Evolutionary conservation across 2,888 invertebrate species (phyloP).

Genomic region (Suillia variegata): DNA sequence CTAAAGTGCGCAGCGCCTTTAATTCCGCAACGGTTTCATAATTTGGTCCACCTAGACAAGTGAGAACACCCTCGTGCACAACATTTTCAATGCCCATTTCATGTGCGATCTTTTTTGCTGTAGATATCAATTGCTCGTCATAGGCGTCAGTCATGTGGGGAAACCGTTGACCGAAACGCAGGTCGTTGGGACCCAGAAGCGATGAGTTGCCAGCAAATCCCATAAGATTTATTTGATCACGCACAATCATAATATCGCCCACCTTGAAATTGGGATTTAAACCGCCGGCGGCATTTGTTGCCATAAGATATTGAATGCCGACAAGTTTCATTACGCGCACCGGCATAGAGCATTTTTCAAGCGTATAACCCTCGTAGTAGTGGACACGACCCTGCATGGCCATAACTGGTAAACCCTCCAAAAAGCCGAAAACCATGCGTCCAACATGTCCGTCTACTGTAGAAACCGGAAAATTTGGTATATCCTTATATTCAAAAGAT

Average conservation of each 20-base stretch:
- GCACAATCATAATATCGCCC: constrained; percentile 97
- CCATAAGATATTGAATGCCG: constrained; percentile 86
- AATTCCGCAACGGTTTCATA: constrained; percentile 96
- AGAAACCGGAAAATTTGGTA: constrained; percentile 93
- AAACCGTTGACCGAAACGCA: constrained; percentile 91
- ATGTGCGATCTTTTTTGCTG: constrained; percentile 73
- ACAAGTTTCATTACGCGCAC: constrained; percentile 95
- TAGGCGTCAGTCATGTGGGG: constrained; percentile 93
- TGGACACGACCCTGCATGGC: constrained; percentile 99
- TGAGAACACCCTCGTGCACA: constrained; percentile 90
- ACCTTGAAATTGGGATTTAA: constrained; percentile 84
- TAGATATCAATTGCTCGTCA: constrained; percentile 70
- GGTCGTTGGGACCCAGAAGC: constrained; percentile 92
- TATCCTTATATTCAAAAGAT: constrained; percentile 82
- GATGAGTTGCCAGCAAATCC: constrained; percentile 95
- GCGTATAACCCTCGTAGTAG: constrained; percentile 94
- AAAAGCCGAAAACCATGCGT: constrained; percentile 84
- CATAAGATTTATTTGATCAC: constrained; percentile 96
- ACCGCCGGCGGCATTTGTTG: constrained; percentile 97
- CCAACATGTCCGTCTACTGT: constrained; percentile 94
- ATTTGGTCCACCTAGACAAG: constrained; percentile 92
- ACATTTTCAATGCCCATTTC: constrained; percentile 74
- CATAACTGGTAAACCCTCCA: constrained; percentile 81
- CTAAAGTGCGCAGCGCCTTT: constrained; percentile 78
- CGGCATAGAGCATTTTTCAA: constrained; percentile 93